Evolutionary conservation across 1,140 invertebrate genomes (phyloP), one percentile per base, ranked within the genome.

Genomic region (Eueides isabella): DNA sequence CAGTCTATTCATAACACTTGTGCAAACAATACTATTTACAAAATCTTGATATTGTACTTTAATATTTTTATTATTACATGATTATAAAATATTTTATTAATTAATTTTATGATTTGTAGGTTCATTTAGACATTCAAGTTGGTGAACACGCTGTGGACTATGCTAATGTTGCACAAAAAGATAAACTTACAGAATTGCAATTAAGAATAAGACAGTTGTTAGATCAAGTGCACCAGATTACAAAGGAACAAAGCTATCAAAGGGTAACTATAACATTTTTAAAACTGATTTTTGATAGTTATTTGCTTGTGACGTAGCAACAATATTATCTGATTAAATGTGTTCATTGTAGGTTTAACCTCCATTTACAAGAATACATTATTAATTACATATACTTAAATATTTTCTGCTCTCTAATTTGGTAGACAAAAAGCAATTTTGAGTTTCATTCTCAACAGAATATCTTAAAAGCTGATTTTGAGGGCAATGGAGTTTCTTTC

Each of bases 241-340:
- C 98, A 9, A 99, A 99, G 93, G 99, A 99, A 93, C 99, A 99
- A 92, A 99, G 98, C 91, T 99, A 99, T 94, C 99, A 99, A 92
- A 96, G 99, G 92, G 98, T 99, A 76, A 74, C 66, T 78, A 72
- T 65, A 65, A 31, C 62, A 48, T 66, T 69, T 30, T 68, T 61
- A 38, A 38, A 38, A n/a, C n/a, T 71, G 14, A 31, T 31, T 31
- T 31, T 5, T 5, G 7, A 31, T 31, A 31, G 7, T 31, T 31
- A 31, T 31, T 31, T 31, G 7, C n/a, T n/a, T n/a, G n/a, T n/a
- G n/a, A n/a, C n/a, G n/a, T n/a, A n/a, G n/a, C n/a, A n/a, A n/a
- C n/a, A 38, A 19, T 19, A 19, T 5, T 44, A 19, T 44, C 2
- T 5, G 14, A 1, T 16, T 5, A 38, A 38, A 38, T 38, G 14